phyloP scores from a whole-genome alignment of 2,113 vertebrate genomes.

The Ictalurus punctatus region DNA sequence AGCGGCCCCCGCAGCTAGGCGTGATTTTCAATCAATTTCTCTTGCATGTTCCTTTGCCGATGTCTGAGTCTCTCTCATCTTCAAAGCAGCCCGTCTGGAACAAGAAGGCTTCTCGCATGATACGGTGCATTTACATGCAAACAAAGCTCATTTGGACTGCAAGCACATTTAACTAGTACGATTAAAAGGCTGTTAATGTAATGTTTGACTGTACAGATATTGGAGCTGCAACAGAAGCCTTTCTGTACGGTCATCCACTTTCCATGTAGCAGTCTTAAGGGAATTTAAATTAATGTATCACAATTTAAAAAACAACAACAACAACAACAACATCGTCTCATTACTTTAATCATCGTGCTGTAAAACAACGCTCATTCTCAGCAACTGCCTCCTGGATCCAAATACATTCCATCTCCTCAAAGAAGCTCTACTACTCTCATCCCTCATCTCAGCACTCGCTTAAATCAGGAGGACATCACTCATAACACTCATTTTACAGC shows the following conservation, averaged over 20 bases:
- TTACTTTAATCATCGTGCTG: neutral
- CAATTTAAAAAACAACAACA: neutral
- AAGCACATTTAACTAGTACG: conserved; percentile 29
- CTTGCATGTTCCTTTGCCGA: conserved; percentile 45
- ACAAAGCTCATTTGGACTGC: conserved; percentile 6
- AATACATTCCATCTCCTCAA: neutral
- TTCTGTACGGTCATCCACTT: neutral
- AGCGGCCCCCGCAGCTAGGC: conserved; percentile 61
- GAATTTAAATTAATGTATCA: neutral
- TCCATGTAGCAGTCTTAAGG: neutral
- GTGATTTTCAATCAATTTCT: conserved; percentile 70
- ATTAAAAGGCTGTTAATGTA: conserved; percentile 30
- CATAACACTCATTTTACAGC: neutral
- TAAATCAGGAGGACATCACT: neutral
- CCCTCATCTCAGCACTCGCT: neutral
- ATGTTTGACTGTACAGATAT: conserved; percentile 3
- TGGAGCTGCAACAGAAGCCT: neutral
- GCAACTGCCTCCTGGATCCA: neutral
- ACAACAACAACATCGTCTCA: neutral
- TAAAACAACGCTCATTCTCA: neutral
- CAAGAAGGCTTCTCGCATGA: neutral
- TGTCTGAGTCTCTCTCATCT: conserved; percentile 59
- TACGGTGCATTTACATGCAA: neutral
- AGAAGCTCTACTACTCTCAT: neutral
- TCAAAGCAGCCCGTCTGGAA: conserved; percentile 49